Evolutionary conservation across 2,888 invertebrate genomes (phyloP), one percentile per base, ranked within the genome.

Genomic region (Acronicta alni): DNA sequence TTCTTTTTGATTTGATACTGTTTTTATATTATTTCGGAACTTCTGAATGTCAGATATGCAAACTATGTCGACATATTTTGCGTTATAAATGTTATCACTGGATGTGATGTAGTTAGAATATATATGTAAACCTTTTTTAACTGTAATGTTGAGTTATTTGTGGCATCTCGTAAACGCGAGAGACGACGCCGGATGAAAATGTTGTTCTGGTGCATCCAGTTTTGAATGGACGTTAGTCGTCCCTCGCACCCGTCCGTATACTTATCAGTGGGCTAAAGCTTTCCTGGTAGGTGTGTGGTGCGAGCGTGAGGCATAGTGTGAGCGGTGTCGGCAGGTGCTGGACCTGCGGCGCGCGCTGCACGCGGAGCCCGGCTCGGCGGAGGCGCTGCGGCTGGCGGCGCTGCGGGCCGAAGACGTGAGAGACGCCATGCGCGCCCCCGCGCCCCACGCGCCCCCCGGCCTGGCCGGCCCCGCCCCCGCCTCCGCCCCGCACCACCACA

Each of bases 341-440:
- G 97, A 97, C 95, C 95, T 97, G 90, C 96, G 96, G 94, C 96
- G 97, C 91, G 97, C 96, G 87, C 96, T 97, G 92, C 97, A 97
- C 94, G 97, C 97, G 78, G 96, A 96, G 91, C 96, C 96, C 52
- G 94, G 94, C 68, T 93, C 94, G 75, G 93, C 94, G 82, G 94
- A 94, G 89, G 94, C 90, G 90, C 93, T 89, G 91, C 95, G 89
- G 89, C 93, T 90, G 95, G 95, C 90, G 77, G 87, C 89, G 81
- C 90, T 92, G 89, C 90, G 94, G 85, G 91, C 88, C 79, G 94
- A 90, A 83, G 94, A 90, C 94, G 94, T 92, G 95, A 95, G 90
- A 92, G 94, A 86, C 90, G 93, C 88, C 90, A 82, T 81, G 83
- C 85, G 80, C 74, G 79, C 78, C 74, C 72, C 80, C 75, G 54